Base-by-base conservation (phyloP, 1,140 invertebrate species). In the Lordiphosa clarofinis region DNA sequence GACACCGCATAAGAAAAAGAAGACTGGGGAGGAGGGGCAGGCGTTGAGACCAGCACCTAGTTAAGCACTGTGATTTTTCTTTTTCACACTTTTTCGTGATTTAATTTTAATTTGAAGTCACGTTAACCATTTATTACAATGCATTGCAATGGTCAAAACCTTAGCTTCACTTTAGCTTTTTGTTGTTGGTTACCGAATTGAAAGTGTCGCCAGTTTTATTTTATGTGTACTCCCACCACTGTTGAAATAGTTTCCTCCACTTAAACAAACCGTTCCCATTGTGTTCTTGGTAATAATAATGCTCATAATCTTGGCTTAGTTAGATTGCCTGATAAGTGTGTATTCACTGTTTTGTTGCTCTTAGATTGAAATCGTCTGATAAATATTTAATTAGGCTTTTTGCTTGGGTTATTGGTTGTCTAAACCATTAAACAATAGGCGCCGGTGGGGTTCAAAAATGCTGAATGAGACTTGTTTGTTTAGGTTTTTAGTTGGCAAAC, bases 321-420 rank as follows among this genome's bases (percentile, higher is more conserved):
- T 76, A 52, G 71, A 79, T 81, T 67, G 54, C n/a, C 37, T 53
- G 74, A 79, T 79, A 79, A 74, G 56, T 39, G 66, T 57, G 73
- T 74, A 62, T 38, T 40, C 52, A 35, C 19, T 49, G 31, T 13
- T 47, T 73, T 73, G 69, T 59, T 62, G 56, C 65, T 62, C 56
- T 62, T 50, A 56, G 60, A 79, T 79, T 35, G n/a, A 61, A 70
- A 74, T 81, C 75, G 48, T 13, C 21, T 56, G 71, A 79, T 79
- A 79, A 79, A 81, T 81, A 81, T 79, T 79, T 74, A 79, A 79
- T 79, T 79, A 81, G 75, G 44, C 54, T 56, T 79, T 74, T 74
- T 59, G 68, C 63, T 54, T 63, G 33, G 38, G 4, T 52, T 65
- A 54, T 68, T 73, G 57, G 64, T 74, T 53, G 68, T 56, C 35